Conservation (phyloP, 2,113 vertebrate species). For the Emydura subglobosa region DNA sequence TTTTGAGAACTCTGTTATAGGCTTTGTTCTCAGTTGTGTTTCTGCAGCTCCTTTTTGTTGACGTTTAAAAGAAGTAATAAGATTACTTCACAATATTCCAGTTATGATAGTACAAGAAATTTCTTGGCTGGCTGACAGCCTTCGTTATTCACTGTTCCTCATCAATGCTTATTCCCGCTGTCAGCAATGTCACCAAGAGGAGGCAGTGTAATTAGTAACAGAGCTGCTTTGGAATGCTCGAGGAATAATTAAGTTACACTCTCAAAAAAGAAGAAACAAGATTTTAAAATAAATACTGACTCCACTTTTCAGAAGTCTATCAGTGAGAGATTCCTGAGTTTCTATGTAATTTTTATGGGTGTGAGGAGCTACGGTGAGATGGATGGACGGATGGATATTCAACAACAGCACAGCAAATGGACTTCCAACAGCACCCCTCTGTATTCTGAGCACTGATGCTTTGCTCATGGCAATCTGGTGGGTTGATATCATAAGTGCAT, state of each 20-base stretch:
- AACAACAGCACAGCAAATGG: background rate
- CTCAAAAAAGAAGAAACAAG: background rate
- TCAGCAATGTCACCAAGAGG: background rate
- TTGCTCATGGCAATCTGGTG: background rate
- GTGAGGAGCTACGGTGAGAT: background rate
- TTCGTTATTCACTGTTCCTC: background rate
- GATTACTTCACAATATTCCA: background rate
- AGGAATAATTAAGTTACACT: background rate
- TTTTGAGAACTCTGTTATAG: background rate
- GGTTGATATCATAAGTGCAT: background rate
- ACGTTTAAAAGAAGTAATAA: background rate
- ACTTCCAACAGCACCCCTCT: background rate
- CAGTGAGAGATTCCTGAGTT: background rate
- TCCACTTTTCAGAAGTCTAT: background rate
- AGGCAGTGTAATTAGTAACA: accelerated
- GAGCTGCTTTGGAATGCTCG: accelerated
- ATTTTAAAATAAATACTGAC: background rate
- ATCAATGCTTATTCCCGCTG: background rate
- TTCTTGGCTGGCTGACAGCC: background rate
- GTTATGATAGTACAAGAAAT: background rate
- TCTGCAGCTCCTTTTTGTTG: conserved; percentile 7
- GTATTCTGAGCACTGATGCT: accelerated
- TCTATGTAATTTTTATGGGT: background rate
- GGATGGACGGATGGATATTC: background rate
- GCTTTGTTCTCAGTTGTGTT: background rate